Evolutionary conservation across 1,140 invertebrate genomes (phyloP).

Genomic region (Drosophila subobscura): DNA sequence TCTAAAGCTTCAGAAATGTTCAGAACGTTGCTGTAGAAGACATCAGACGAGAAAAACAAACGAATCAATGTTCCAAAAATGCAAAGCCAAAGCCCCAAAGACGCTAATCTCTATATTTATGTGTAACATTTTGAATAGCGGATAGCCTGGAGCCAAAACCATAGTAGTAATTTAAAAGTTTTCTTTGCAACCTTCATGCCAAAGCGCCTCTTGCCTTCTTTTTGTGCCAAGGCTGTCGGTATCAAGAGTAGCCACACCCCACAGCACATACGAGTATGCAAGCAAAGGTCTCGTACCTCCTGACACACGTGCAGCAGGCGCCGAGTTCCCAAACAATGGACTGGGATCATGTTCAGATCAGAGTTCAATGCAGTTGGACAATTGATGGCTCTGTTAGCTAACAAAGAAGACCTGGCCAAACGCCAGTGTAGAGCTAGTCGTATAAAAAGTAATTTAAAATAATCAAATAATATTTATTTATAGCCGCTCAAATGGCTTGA

Average conservation of each 20-base stretch:
- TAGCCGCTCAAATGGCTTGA: slow-evolving; percentile 70
- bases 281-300: slow-evolving; percentile 4
- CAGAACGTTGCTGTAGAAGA: neutral
- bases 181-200: slow-evolving; percentile 40
- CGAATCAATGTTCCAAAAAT: slow-evolving; percentile 14
- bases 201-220: slow-evolving; percentile 41
- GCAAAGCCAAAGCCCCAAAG: slow-evolving; percentile 13
- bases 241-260: slow-evolving; percentile 59
- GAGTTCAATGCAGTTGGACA: slow-evolving; percentile 41
- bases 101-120: slow-evolving; percentile 61
- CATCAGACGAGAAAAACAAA: neutral
- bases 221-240: slow-evolving; percentile 67
- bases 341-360: slow-evolving; percentile 21
- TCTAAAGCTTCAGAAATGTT: slow-evolving; percentile 33
- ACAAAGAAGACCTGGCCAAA: slow-evolving; percentile 60
- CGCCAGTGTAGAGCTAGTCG: slow-evolving; percentile 33
- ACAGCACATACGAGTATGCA: slow-evolving; percentile 19
- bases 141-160: slow-evolving; percentile 51
- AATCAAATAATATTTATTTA: slow-evolving; percentile 74
- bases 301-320: slow-evolving; percentile 30
- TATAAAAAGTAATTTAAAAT: slow-evolving; percentile 50
- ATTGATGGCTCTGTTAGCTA: slow-evolving; percentile 62
- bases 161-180: slow-evolving; percentile 40
- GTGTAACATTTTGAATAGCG: slow-evolving; percentile 31
- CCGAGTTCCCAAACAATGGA: slow-evolving; percentile 43